Evolutionary conservation across 2,113 vertebrate genomes (phyloP), one percentile per base, ranked within the genome.

Genomic region (Heliornis fulica): DNA sequence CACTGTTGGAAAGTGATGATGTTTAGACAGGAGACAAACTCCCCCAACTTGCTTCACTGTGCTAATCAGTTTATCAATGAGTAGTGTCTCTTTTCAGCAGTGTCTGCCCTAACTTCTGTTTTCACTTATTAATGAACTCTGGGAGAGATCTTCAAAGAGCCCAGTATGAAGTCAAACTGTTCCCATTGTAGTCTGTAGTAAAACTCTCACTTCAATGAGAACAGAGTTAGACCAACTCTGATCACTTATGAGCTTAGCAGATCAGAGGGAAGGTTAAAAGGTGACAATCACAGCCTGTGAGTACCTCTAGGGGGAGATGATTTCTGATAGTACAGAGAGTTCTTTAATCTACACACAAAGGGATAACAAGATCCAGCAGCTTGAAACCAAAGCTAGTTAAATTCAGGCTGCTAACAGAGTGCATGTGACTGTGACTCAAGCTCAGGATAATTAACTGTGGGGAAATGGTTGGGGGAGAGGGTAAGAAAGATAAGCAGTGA

Each of bases 321-420:
- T 78, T 89, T 90, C 71, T 89, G 82, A 78, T 86, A 83, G 71
- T 78, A 92, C 51, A 86, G 79, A 75, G 82, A 87, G 54, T 60
- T 81, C 93, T 97, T 96, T 95, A 95, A 90, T 96, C 88, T 94
- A 90, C 68, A 89, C 61, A 90, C 59, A 96, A 93, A 96, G 43
- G 61, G 43, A 10, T 83, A 90, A 80, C 78, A 87, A 88, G 87
- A 94, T 94, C 68, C 71, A 94, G 64, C 72, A 94, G 51, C 60
- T 92, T 86, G 85, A 93, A 93, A 93, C 15, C 0, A 6, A 86
- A 84, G 82, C 76, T 68, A 93, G 71, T 81, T 78, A 83, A 83
- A 94, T 93, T 93, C 94, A 90, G 69, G 83, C 79, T 83, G 94
- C 82, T 85, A 94, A 91, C n/a, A 78, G 7, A 0, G 34, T 36